Base-by-base conservation (phyloP, 2,888 invertebrate genomes). In the Drosophila peninsularis region DNA sequence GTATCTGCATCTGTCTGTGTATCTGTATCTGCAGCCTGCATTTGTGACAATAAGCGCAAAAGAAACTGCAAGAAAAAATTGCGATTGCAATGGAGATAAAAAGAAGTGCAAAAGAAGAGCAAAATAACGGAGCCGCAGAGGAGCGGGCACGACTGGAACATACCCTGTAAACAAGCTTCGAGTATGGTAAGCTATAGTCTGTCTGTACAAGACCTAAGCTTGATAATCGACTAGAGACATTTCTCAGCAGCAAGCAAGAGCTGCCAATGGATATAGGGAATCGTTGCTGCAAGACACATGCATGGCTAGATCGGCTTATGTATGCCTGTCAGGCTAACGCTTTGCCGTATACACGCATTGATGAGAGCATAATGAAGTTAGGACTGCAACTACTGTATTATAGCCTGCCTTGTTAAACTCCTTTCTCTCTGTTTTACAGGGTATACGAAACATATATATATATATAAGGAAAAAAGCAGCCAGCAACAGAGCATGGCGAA, bases 1-100 rank as follows among this genome's bases (percentile, higher is more conserved):
- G 65, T 44, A 37, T 42, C 30, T 50, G 34, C 42, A 34, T 11
- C 50, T 58, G 50, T 21, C 14, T 37, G 42, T 68, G 56, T 63
- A 73, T 62, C 62, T 80, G 67, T 58, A 65, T 71, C 72, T 62
- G 61, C 49, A 65, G 55, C 62, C 42, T 75, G 75, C 73, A 72
- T 64, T 64, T 77, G 64, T 71, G 75, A 84, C 80, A 85, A 84
- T 74, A 78, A 86, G 80, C 68, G 87, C 68, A 76, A 71, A 72
- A 55, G 39, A 63, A 41, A 47, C 55, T 41, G 42, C 30, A 47
- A 66, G 24, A 72, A 70, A 57, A 70, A 66, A 54, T 50, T 41
- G 41, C 61, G 44, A 68, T 68, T 73, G 67, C 62, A 60, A 24
- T 49, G 56, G 47, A 47, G 42, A 62, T 56, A 47, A 68, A 39